Evolutionary conservation across 2,888 invertebrate species (phyloP).

Genomic region (Linnaemya tessellans): DNA sequence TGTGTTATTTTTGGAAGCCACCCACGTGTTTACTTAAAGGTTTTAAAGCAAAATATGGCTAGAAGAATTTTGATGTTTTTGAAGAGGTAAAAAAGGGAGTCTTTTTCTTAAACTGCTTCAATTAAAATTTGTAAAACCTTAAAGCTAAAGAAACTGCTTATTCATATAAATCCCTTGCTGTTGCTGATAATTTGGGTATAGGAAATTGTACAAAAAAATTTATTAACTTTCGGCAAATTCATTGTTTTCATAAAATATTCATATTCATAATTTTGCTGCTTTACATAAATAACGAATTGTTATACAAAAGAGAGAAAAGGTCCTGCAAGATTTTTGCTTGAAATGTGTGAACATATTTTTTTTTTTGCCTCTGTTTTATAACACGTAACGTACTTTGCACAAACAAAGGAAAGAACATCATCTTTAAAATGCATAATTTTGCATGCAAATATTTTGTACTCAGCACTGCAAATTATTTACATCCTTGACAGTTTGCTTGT

Average conservation of each 20-base stretch:
- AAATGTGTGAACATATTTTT: constrained; percentile 5
- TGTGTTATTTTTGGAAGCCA: constrained; percentile 56
- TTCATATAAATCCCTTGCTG: constrained; percentile 17
- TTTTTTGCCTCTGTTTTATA: not conserved
- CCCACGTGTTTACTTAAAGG: constrained; percentile 45
- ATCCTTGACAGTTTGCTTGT: constrained; percentile 29
- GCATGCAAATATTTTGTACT: constrained; percentile 16
- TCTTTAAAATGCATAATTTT: constrained; percentile 39
- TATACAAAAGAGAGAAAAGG: not conserved
- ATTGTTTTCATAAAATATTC: constrained; percentile 49
- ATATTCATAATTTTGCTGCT: constrained; percentile 43
- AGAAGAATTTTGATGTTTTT: not conserved
- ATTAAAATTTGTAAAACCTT: constrained; percentile 45
- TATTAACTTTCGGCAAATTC: constrained; percentile 36
- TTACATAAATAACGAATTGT: not conserved
- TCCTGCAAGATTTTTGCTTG: constrained; percentile 6
- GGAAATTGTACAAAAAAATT: constrained; percentile 14
- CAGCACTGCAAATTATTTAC: constrained; percentile 30
- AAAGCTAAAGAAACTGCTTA: constrained; percentile 43
- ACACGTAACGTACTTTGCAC: constrained; percentile 4
- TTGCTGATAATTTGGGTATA: constrained; percentile 39
- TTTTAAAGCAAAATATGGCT: not conserved
- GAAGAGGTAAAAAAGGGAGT: not conserved
- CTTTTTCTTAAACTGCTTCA: constrained; percentile 16
- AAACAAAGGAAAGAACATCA: not conserved